Evolutionary conservation across 1,140 invertebrate species (phyloP).

Genomic region (Heterodera schachtii): DNA sequence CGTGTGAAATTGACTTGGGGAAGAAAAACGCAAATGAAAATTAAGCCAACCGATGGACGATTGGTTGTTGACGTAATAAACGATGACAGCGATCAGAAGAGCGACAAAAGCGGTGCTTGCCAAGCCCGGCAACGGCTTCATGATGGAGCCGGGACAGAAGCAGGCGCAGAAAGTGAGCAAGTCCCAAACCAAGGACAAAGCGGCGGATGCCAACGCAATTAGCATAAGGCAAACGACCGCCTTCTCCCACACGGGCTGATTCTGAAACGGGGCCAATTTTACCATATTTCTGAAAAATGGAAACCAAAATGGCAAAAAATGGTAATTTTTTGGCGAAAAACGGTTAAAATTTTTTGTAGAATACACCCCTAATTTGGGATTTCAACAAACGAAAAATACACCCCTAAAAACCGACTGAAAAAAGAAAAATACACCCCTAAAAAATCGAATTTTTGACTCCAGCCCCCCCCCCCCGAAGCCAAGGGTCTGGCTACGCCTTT

Average conservation of each 20-base stretch:
- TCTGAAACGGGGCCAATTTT: conserved; percentile 39
- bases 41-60: conserved; percentile 22
- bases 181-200: conserved; percentile 50
- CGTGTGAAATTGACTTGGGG: conserved; percentile 22
- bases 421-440: no score
- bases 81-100: conserved; percentile 38
- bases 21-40: neutral
- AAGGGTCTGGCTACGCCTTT: no score
- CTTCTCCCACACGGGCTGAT: conserved; percentile 52
- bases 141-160: conserved; percentile 43
- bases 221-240: conserved; percentile 37
- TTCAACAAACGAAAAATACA: no score
- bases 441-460: no score
- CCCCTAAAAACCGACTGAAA: no score
- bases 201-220: conserved; percentile 34
- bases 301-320: no score
- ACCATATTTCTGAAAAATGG: no score
- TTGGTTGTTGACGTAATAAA: conserved; percentile 43
- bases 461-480: no score
- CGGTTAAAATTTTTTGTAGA: no score
- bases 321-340: no score
- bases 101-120: conserved; percentile 38
- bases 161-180: conserved; percentile 49
- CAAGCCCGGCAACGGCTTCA: conserved; percentile 45
- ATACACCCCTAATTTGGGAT: no score